Percentiles rank a stretch among this genome's conserved stretches.
phyloP scores from a whole-genome alignment of 2,888 invertebrate genomes.

The Unio pictorum region DNA sequence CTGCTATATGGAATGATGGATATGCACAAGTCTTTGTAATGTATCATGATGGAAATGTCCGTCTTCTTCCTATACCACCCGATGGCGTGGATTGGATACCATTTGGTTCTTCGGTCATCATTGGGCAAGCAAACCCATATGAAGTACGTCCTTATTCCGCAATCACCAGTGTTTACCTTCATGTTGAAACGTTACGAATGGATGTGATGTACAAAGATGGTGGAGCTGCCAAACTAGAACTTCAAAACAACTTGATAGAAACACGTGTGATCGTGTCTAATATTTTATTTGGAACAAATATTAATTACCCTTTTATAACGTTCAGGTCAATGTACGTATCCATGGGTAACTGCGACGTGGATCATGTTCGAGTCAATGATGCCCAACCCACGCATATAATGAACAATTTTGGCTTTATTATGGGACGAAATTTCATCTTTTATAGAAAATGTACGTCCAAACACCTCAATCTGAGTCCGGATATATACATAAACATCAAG shows the following conservation, averaged over 20 bases:
- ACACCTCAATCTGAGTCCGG: conserved; percentile 54
- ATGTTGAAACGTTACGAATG: conserved; percentile 30
- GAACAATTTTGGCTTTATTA: conserved; percentile 35
- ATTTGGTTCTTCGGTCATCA: conserved; percentile 53
- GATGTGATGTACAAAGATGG: conserved; percentile 44
- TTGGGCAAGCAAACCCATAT: conserved; percentile 49
- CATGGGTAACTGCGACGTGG: conserved; percentile 49
- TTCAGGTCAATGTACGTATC: conserved; percentile 54
- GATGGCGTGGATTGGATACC: conserved; percentile 55
- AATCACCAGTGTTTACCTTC: conserved; percentile 35
- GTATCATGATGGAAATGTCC: conserved; percentile 52
- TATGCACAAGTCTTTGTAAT: conserved; percentile 52
- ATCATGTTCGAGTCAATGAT: conserved; percentile 44
- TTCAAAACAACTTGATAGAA: conserved; percentile 33
- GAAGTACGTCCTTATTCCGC: conserved; percentile 45
- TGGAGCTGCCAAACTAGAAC: conserved; percentile 31
- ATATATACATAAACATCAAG: conserved; percentile 44
- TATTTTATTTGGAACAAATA: conserved; percentile 28
- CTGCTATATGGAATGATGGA: conserved; percentile 44
- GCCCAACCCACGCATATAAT: conserved; percentile 37
- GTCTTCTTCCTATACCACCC: conserved; percentile 48
- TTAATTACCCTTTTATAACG: conserved; percentile 40
- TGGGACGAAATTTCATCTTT: conserved; percentile 47
- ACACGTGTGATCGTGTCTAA: conserved; percentile 38
- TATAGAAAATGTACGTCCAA: conserved; percentile 53